Base-by-base conservation (phyloP, 2,113 vertebrate species). In the Ceyx melanurus region DNA sequence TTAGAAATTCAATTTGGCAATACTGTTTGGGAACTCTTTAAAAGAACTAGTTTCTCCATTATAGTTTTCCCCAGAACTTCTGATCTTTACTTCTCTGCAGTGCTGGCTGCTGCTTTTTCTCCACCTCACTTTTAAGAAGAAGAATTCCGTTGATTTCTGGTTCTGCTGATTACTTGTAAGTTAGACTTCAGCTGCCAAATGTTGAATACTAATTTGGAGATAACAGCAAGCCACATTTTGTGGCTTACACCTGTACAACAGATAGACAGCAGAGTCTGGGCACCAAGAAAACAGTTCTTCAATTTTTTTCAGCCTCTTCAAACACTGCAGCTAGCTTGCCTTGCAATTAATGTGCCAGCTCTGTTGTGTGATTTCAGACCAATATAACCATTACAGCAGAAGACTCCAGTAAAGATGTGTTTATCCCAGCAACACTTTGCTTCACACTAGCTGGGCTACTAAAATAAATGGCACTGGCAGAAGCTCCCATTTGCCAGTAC, bases 91-190 rank as follows among this genome's bases (percentile, higher is more conserved):
- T 88, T 88, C 42, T 58, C 5, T 95, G 67, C 60, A 58, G 10
- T 4, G 65, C 62, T 70, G 53, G 29, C 45, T 42, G 60, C 83
- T 85, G 86, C 62, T 89, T 85, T 84, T 94, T 67, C 15, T 86
- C 82, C 42, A 40, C 48, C 20, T 86, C 54, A 20, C 50, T 90
- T 90, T 80, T 71, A 51, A 87, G 78, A 92, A 85, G 48, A n/a
- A 33, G 91, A 92, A 82, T 82, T 37, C 82, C 61, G 90, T 95
- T 90, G 58, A 61, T 96, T 90, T 85, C 91, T 96, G 94, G 89
- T 88, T 60, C 40, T 71, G 65, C 72, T 73, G 88, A 92, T 95
- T 87, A 81, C 82, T 75, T 90, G 15, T 53, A 66, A 83, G 54
- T 93, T 79, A 35, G 40, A 85, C 54, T 79, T 25, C 48, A 10